Conservation (phyloP, 2,888 invertebrate genomes). For the Caenorhabditis sp. region DNA sequence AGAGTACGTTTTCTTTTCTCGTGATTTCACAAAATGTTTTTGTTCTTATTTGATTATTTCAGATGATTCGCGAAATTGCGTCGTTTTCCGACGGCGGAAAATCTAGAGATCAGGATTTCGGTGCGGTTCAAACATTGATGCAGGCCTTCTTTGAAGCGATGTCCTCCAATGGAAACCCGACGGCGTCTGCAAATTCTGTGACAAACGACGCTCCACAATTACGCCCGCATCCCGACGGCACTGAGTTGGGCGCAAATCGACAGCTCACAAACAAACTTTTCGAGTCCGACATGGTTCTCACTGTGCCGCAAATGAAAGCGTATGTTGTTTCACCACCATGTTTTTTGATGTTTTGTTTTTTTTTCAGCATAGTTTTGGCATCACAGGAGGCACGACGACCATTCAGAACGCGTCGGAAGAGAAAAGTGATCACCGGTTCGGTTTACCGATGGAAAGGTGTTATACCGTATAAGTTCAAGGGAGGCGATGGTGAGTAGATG, state of each 20-base stretch:
- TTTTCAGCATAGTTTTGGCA: constrained; percentile 43
- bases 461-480: constrained; percentile 64
- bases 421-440: constrained; percentile 63
- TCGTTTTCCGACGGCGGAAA: constrained; percentile 42
- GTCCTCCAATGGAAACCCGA: constrained; percentile 20
- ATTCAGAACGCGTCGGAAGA: constrained; percentile 15
- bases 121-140: constrained; percentile 59
- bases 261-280: constrained; percentile 65
- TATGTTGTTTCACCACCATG: constrained; percentile 4
- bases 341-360: too few species aligned
- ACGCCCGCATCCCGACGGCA: constrained; percentile 57
- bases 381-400: constrained; percentile 38
- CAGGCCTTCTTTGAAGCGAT: constrained; percentile 61
- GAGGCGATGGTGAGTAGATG: constrained; percentile 55
- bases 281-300: constrained; percentile 67
- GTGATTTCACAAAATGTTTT: too few species aligned
- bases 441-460: constrained; percentile 66
- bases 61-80: constrained; percentile 53
- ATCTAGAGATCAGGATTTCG: constrained; percentile 43
- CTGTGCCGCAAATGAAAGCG: constrained; percentile 62
- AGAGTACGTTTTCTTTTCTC: constrained; percentile 14
- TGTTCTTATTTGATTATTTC: background rate
- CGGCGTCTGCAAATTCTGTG: constrained; percentile 7
- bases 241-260: constrained; percentile 63
- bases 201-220: constrained; percentile 39